Base-by-base conservation (phyloP, 2,888 invertebrate species). In the Apamea epomidion region DNA sequence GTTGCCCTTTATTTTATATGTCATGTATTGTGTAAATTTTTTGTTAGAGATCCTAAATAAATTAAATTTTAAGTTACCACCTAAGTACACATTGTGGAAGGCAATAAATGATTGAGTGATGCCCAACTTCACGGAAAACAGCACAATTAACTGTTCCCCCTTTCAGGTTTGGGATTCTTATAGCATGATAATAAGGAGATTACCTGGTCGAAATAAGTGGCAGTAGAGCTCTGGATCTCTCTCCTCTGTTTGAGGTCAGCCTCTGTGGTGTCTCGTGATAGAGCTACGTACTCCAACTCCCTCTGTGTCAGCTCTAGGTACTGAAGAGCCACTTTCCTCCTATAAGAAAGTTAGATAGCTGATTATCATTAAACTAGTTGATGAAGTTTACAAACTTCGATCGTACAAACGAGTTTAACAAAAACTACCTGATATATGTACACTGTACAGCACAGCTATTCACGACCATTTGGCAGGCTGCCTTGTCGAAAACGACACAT, bases 201-300 rank as follows among this genome's bases (percentile, higher is more conserved):
- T 92, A 98, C 99, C 97, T 99, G 99, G 96, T 99, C 99, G 93
- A 99, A 98, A 95, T 99, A 99, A 92, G 98, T 98, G 0, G 99
- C 99, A 62, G 98, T 99, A 32, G 99, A 99, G 78, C 97, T 97
- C 85, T 98, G 97, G 78, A 99, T 99, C 96, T 99, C 99, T 88
- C 99, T 97, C 74, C 99, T 97, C 94, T 99, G 99, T 93, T 99
- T 99, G 48, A 99, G 97, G 95, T 99, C 99, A 8, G 99, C 98
- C 95, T 99, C 99, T 0, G 99, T 99, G 0, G 99, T 99, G 93
- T 99, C 99, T 87, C 99, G 97, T 48, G 99, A 99, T 32, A 99
- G 96, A 0, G 99, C 98, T 45, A 99, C 98, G 95, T 99, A 99
- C 94, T 99, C 99, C 74, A 98, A 97, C 97, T 99, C 99, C 76